Evolutionary conservation across 2,888 invertebrate species (phyloP), one percentile per base, ranked within the genome.

Genomic region (Spodoptera exigua): DNA sequence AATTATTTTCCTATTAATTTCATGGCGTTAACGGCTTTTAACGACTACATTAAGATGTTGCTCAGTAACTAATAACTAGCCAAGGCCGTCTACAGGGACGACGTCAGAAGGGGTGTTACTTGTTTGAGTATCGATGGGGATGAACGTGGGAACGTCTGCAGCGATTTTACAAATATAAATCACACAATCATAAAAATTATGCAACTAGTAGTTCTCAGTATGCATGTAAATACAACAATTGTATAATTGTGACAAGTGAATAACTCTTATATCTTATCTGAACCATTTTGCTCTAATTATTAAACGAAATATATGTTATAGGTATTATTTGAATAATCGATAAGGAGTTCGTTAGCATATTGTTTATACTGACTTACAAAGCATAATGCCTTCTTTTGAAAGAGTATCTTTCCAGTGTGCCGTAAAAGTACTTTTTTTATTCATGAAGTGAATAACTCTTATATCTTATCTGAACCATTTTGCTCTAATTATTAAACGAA

Each of bases 31-130:
- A 49, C 45, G 44, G 54, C 35, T 69, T 52, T 41, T 45, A 56
- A 53, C 41, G 41, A 51, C 52, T 44, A 47, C 44, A 66, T 70
- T 54, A 60, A 61, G 35, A 61, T 56, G 45, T 60, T 51, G 58
- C 58, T 41, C 35, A 47, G 58, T 51, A 34, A 45, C 37, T 13
- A 47, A 55, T 51, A 34, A 45, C 37, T 13, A 44, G 18, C 43
- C 65, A 74, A 70, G 74, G 72, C 58, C 61, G 12, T 49, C 51
- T 48, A 61, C 46, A 45, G 40, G 36, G 53, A 62, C 66, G 34
- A 55, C 55, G 16, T 60, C 44, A 37, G 21, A 45, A 52, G 76
- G 61, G 27, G 9, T 27, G 54, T 54, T 58, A 39, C 34, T 48
- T 34, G 39, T 51, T 61, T 53, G 36, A 40, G 56, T 63, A 47